Conservation (phyloP, 1,140 invertebrate genomes). For the Matsumurasca onukii region DNA sequence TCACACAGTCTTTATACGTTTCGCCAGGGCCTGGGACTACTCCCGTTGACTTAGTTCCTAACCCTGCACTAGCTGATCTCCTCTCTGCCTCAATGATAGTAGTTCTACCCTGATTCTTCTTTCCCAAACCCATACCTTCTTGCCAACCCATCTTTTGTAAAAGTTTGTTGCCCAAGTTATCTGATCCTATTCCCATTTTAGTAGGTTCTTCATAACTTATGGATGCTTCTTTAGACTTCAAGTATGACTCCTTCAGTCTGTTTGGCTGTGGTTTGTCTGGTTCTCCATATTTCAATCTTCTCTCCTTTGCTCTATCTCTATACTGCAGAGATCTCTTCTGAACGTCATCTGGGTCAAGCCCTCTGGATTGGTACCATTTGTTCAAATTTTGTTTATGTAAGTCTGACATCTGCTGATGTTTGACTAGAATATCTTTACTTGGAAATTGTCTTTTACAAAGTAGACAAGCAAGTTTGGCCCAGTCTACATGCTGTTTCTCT, state of each 20-base stretch:
- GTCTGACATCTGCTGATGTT: constrained; percentile 92
- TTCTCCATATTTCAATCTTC: constrained; percentile 91
- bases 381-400: constrained; percentile 94
- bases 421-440: constrained; percentile 81
- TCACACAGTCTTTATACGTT: constrained; percentile 88
- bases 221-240: constrained; percentile 57
- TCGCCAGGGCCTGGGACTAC: constrained; percentile 77
- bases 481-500: constrained; percentile 62
- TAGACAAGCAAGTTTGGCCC: constrained; percentile 88
- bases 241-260: constrained; percentile 66
- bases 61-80: constrained; percentile 66
- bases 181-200: constrained; percentile 74
- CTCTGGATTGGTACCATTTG: constrained; percentile 58
- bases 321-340: constrained; percentile 63
- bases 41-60: constrained; percentile 71
- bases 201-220: constrained; percentile 63
- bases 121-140: constrained; percentile 92
- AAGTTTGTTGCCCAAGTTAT: constrained; percentile 90
- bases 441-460: constrained; percentile 95
- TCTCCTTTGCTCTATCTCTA: constrained; percentile 94
- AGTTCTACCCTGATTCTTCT: constrained; percentile 89
- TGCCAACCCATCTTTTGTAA: constrained; percentile 99
- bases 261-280: constrained; percentile 74
- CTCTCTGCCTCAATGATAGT: constrained; percentile 81
- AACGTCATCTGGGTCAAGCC: constrained; percentile 57